Base-by-base conservation (phyloP, 2,113 vertebrate genomes). In the Peromyscus polionotus region DNA sequence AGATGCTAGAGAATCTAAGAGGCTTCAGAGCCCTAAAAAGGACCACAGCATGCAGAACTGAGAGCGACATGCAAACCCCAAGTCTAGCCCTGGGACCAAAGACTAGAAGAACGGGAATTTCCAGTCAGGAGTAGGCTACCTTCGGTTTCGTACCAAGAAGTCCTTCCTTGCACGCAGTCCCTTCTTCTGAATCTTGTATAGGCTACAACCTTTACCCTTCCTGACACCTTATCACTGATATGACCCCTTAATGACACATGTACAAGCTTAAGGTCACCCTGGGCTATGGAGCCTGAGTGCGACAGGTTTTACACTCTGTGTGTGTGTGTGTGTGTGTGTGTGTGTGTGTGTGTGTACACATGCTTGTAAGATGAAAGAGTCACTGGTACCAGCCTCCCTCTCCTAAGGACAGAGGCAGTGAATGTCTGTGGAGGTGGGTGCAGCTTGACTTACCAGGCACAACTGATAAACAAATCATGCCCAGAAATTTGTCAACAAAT, bases 91-190 rank as follows among this genome's bases (percentile, higher is more conserved):
- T 48, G 84, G 31, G 39, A 83, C 59, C 51, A 76, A 83, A 90
- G 87, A 90, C 94, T 48, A 91, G 95, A 96, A 95, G 88, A 97
- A 90, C 94, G 95, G 94, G 95, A 97, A 94, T 95, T 84, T 48
- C 91, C 45, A 57, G 93, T 79, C 61, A 84, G 39, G 36, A 57
- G 45, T 10, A 39, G 9, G 22, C 31, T 31, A 5, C 13, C 26
- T 59, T 48, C 39, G 19, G 61, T 45, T 73, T 51, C 26, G 45
- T 61, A 33, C 5, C 72, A 88, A 80, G n/a, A 87, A 57, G 77
- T 39, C 51, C 85, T 31, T 39, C 51, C 85, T 31, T 2, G 2
- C 42, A 63, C 20, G 6, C 65, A 70, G 33, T 16, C 65, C 45
- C 45, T 81, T 93, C 92, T 72, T 10, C 86, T n/a, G 73, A 95